Percentiles rank a stretch among this genome's conserved stretches.
Evolutionary conservation across 2,888 invertebrate species (phyloP).

Genomic region (Sarcophaga rosellei): DNA sequence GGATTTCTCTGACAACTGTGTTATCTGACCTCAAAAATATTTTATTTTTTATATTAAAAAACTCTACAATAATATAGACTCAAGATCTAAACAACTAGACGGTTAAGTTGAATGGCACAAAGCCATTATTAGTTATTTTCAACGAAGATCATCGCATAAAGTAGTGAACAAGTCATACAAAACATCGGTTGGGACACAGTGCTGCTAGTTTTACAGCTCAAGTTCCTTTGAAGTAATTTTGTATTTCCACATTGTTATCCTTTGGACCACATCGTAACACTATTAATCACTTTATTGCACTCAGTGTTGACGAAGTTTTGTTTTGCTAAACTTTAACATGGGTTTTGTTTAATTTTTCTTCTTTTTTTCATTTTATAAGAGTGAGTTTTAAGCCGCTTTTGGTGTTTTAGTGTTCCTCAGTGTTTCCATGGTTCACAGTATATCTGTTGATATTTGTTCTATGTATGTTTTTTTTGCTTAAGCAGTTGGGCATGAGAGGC

Average conservation of each 20-base stretch:
- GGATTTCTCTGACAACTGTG: too few relatives aligned
- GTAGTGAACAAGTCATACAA: too few relatives aligned
- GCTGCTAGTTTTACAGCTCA: neutral
- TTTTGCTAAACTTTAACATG: conserved; percentile 70
- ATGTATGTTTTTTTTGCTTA: neutral
- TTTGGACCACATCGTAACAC: conserved; percentile 23
- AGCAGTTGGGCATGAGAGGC: conserved; percentile 5
- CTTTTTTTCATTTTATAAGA: conserved; percentile 29
- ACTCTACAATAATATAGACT: too few relatives aligned
- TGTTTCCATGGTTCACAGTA: conserved; percentile 55
- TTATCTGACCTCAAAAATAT: too few relatives aligned
- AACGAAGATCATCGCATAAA: too few relatives aligned
- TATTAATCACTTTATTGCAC: conserved; percentile 43
- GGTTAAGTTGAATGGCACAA: too few relatives aligned
- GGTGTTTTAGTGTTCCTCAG: too few relatives aligned
- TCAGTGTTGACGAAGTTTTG: conserved; percentile 64
- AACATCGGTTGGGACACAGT: too few relatives aligned
- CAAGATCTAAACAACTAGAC: too few relatives aligned
- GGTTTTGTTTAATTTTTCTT: neutral
- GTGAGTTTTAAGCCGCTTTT: conserved; percentile 64
- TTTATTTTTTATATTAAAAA: too few relatives aligned
- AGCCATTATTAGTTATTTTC: too few relatives aligned
- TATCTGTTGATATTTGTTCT: neutral
- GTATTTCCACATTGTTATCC: neutral
- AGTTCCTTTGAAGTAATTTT: neutral